These are phyloP conservation scores for Tetranychus cinnabarinus DNA, from an alignment of 1,140 invertebrate species.

Conservation along the genomic window DNA sequence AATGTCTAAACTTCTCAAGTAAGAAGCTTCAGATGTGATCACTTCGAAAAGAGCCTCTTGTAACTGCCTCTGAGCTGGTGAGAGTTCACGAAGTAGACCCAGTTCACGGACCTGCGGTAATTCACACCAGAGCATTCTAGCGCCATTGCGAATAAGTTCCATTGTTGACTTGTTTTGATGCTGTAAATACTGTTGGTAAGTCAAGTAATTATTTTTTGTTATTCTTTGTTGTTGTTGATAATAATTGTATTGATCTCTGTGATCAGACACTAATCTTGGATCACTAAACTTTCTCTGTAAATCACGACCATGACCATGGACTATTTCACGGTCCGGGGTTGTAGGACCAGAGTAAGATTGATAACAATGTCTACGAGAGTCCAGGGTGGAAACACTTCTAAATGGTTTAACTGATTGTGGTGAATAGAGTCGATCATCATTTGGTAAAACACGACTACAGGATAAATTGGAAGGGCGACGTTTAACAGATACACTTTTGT, in stretches of 20 bases:
- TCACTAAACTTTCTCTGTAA: not conserved
- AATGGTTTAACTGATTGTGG: not conserved
- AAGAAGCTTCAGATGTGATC: conserved; percentile 85
- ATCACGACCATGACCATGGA: not conserved
- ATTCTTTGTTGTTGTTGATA: not conserved
- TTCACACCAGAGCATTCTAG: conserved; percentile 75
- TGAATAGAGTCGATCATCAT: not conserved
- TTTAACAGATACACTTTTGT: not conserved
- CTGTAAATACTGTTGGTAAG: not conserved
- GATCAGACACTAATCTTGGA: not conserved
- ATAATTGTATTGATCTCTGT: not conserved
- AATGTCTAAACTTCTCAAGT: conserved; percentile 73
- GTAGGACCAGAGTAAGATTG: not conserved
- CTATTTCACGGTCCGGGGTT: not conserved
- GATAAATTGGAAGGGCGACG: not conserved
- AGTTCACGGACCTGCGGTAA: conserved; percentile 34
- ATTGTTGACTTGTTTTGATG: conserved; percentile 20
- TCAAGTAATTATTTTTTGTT: not conserved
- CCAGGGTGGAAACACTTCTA: not conserved
- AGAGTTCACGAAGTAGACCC: conserved; percentile 34
- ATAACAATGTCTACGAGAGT: not conserved
- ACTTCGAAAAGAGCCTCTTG: conserved; percentile 89
- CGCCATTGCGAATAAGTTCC: conserved; percentile 35
- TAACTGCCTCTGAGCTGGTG: conserved; percentile 41
- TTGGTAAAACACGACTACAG: not conserved